Conservation (phyloP, 2,797 vertebrate species). For the Chiloscyllium punctatum region DNA sequence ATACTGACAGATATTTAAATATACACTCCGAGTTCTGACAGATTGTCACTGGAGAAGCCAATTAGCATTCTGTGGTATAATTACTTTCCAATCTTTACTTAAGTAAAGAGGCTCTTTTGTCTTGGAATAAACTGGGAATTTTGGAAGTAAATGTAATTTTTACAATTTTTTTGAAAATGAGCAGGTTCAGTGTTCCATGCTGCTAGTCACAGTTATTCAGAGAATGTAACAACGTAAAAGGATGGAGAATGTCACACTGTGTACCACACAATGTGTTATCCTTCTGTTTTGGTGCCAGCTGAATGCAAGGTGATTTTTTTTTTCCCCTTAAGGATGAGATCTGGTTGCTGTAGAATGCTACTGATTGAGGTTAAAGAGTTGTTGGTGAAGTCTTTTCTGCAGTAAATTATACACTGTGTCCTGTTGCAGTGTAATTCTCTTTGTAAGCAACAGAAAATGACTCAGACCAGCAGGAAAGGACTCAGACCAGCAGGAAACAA, state of each 20-base stretch:
- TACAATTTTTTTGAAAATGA: neutral
- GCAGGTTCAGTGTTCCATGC: neutral
- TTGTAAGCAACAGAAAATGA: neutral
- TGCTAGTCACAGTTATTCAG: neutral
- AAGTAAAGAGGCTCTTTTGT: neutral
- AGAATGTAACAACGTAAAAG: neutral
- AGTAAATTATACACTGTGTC: neutral
- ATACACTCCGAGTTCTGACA: conserved; percentile 15
- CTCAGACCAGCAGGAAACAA: neutral
- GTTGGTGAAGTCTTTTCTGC: neutral
- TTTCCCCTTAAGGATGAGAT: neutral
- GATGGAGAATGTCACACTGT: neutral
- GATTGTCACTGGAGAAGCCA: conserved; percentile 33
- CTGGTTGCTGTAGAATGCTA: neutral
- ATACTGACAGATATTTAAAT: conserved; percentile 22
- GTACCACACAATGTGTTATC: neutral
- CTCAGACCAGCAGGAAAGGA: neutral
- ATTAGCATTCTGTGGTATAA: neutral
- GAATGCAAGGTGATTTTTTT: neutral
- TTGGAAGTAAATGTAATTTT: neutral
- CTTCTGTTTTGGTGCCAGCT: too few species aligned
- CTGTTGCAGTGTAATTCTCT: neutral
- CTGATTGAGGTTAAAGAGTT: neutral
- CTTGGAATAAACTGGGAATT: neutral
- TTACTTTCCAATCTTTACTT: neutral